These are phyloP conservation scores for Cheracebus regulus DNA, from an alignment of 2,797 vertebrate genomes.

Conservation along the genomic window DNA sequence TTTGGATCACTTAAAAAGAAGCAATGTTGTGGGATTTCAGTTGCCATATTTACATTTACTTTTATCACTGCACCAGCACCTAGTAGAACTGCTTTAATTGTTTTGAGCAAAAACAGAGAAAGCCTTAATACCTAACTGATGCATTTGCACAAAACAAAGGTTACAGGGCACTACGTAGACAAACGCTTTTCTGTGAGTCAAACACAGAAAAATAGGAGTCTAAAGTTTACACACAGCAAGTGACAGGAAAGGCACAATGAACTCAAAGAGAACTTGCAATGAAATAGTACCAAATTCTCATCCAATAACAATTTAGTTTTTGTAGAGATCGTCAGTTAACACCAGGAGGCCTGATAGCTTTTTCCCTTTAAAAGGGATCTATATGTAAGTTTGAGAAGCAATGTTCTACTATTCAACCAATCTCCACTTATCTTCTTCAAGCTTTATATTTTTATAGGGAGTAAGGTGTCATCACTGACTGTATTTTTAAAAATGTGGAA, in stretches of 20 bases:
- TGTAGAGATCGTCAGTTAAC: neutral
- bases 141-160: neutral
- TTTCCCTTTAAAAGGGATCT: neutral
- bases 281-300: neutral
- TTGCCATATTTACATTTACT: neutral
- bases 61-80: neutral
- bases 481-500: neutral
- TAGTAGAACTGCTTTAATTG: neutral
- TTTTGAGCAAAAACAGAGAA: neutral
- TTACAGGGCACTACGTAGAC: neutral
- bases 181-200: neutral
- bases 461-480: neutral
- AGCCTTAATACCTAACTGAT: neutral
- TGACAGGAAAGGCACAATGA: neutral
- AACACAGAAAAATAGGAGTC: neutral
- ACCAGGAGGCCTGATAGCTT: neutral
- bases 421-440: neutral
- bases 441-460: neutral
- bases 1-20: neutral
- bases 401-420: neutral
- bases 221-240: neutral
- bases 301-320: neutral
- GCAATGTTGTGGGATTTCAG: neutral
- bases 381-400: neutral
- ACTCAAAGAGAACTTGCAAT: neutral